Conservation (phyloP, 1,140 invertebrate species). For the Papilio polytes region DNA sequence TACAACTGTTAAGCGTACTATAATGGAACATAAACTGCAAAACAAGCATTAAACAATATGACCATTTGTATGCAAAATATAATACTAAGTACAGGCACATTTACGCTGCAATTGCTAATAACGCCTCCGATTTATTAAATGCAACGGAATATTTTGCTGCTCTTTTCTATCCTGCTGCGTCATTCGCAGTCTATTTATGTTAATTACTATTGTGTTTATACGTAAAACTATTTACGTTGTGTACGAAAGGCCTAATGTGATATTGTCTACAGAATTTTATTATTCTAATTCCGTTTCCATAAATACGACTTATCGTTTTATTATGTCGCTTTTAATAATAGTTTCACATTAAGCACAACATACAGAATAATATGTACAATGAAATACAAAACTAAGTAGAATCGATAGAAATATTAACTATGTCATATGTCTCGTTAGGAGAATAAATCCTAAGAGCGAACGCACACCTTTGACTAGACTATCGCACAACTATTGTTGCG, state of each 20-base stretch:
- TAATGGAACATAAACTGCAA: background rate
- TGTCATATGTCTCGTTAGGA: no score
- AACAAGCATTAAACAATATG: constrained; percentile 5
- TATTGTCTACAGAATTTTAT: background rate
- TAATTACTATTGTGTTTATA: constrained; percentile 5
- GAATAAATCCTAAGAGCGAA: no score
- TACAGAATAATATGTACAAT: no score
- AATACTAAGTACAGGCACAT: background rate
- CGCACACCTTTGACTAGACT: no score
- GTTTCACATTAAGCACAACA: no score
- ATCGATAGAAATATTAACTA: no score
- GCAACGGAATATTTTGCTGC: constrained; percentile 1
- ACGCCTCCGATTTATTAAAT: background rate
- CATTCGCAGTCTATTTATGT: background rate
- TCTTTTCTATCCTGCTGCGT: background rate
- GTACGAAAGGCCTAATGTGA: background rate
- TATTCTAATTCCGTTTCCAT: background rate
- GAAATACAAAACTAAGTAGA: background rate
- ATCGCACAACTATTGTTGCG: no score
- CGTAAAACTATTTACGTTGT: background rate
- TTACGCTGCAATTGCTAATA: background rate
- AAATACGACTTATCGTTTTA: background rate
- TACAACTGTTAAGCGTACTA: no score
- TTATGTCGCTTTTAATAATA: background rate
- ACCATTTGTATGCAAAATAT: background rate